phyloP scores from a whole-genome alignment of 2,797 vertebrate genomes.

The Pipistrellus nathusii region DNA sequence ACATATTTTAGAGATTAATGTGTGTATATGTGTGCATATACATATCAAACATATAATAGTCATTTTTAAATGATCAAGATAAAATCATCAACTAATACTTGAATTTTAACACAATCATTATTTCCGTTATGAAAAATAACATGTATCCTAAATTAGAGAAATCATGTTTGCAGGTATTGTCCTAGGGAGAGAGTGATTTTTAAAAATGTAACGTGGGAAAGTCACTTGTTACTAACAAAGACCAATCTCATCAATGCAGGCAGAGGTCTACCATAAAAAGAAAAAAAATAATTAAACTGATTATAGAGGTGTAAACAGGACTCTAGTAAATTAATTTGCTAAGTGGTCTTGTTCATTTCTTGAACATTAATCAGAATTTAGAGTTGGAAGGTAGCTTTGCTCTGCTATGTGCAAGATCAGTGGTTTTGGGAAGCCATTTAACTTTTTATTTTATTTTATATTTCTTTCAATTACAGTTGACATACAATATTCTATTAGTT shows the following conservation, averaged over 20 bases:
- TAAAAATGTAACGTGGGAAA: not conserved
- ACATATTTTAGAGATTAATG: not conserved
- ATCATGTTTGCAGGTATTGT: not conserved
- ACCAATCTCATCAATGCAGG: slow-evolving; percentile 47
- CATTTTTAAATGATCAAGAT: not conserved
- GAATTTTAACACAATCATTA: not conserved
- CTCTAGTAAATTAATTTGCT: slow-evolving; percentile 69
- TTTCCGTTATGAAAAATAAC: not conserved
- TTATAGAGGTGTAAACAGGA: slow-evolving; percentile 66
- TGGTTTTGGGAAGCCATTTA: slow-evolving; percentile 22
- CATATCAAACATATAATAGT: not conserved
- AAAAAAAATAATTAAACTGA: slow-evolving; percentile 62
- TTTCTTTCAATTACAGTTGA: not conserved
- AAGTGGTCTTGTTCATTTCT: slow-evolving; percentile 67
- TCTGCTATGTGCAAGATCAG: not conserved
- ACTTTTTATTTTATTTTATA: not conserved
- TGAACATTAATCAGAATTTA: slow-evolving; percentile 73
- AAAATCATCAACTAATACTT: not conserved
- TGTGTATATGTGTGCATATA: not conserved
- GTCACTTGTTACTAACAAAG: not conserved
- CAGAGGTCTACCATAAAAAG: slow-evolving; percentile 61
- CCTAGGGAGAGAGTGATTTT: not conserved
- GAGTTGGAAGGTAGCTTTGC: slow-evolving; percentile 52
- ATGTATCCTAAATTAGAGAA: slow-evolving; percentile 4
- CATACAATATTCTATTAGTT: not conserved